Conservation (phyloP, 2,888 invertebrate species). For the Diarsia rubi region DNA sequence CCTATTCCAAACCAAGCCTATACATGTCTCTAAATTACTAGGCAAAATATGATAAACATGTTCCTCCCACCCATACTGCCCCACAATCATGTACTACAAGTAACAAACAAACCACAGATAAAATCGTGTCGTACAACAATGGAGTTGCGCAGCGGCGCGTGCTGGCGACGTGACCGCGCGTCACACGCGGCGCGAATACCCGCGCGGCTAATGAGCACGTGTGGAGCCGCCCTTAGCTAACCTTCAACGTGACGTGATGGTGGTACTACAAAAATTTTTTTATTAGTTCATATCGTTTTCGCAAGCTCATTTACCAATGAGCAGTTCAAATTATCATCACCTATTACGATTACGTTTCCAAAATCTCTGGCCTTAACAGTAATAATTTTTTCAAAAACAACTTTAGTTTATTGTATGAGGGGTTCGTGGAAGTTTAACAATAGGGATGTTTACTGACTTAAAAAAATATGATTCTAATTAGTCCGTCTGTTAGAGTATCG, state of each 20-base stretch:
- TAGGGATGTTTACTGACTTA: too few relatives aligned
- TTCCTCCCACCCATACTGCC: constrained; percentile 2
- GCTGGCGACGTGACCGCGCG: constrained; percentile 84
- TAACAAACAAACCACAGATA: constrained; percentile 38
- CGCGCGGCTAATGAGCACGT: constrained; percentile 85
- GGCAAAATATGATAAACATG: constrained; percentile 17
- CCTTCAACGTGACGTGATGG: constrained; percentile 63
- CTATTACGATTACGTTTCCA: background rate
- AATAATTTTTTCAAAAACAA: background rate
- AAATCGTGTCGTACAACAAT: constrained; percentile 66
- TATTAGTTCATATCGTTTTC: background rate
- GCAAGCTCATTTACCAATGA: background rate
- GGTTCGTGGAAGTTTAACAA: background rate
- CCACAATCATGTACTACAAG: constrained; percentile 16
- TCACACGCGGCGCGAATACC: constrained; percentile 85
- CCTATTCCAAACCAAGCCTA: background rate
- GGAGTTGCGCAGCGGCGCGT: constrained; percentile 80
- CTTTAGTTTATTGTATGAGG: background rate
- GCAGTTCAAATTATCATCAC: background rate
- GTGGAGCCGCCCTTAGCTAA: constrained; percentile 78
- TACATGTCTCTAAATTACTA: background rate
- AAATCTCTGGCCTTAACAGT: too few relatives aligned
- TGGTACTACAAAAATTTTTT: constrained; percentile 21
- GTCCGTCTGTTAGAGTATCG: too few relatives aligned
- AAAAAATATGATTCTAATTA: too few relatives aligned